Conservation (phyloP, 1,140 invertebrate genomes). For the Drosophila murphyi region DNA sequence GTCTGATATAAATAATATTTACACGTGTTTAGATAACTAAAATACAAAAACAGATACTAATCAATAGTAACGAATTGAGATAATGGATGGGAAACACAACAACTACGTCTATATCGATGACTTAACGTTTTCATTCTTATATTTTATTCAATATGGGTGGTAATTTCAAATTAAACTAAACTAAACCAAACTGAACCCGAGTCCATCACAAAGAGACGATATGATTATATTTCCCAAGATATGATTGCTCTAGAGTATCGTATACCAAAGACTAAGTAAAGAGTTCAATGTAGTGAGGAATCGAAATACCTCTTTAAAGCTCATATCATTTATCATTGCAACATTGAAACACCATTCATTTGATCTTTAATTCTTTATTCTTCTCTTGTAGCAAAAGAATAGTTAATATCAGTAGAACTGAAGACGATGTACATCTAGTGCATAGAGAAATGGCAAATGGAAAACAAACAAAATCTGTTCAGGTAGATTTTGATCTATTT, state of each 20-base stretch:
- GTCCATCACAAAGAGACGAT: not conserved
- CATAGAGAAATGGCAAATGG: slow-evolving; percentile 87
- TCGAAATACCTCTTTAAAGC: slow-evolving; percentile 15
- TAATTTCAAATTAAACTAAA: too few species aligned
- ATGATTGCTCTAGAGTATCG: slow-evolving; percentile 8
- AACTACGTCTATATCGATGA: too few species aligned
- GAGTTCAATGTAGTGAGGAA: slow-evolving; percentile 31
- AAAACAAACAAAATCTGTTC: slow-evolving; percentile 89
- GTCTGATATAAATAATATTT: not conserved
- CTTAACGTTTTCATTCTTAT: too few species aligned
- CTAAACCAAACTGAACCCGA: too few species aligned
- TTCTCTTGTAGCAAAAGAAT: slow-evolving; percentile 89
- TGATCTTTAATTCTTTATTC: slow-evolving; percentile 80
- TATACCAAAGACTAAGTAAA: slow-evolving; percentile 46
- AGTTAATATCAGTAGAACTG: slow-evolving; percentile 90
- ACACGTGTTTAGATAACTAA: too few species aligned
- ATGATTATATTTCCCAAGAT: not conserved
- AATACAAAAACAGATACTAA: too few species aligned
- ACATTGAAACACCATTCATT: slow-evolving; percentile 49
- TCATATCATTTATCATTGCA: slow-evolving; percentile 30
- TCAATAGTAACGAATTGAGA: too few species aligned
- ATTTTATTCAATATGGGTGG: too few species aligned
- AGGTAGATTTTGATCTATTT: slow-evolving; percentile 85
- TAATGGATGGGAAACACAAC: too few species aligned
- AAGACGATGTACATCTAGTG: slow-evolving; percentile 89